A percentile compares a stretch with the other conserved stretches of the same genome.
Evolutionary conservation across 2,888 invertebrate species (phyloP).

Genomic region (Tipula confusa): DNA sequence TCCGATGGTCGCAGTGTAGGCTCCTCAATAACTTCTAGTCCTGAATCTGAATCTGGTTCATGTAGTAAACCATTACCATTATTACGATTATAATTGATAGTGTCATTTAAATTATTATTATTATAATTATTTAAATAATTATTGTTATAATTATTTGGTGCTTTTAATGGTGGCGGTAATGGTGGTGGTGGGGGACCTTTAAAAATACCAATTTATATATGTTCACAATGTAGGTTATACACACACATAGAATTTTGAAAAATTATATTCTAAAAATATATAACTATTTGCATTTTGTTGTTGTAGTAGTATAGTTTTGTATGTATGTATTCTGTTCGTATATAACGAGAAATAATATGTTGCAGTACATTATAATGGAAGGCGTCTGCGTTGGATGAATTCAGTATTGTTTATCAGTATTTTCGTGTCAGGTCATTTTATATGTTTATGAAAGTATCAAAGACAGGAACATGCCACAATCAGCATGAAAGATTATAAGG

Average conservation of each 20-base stretch:
- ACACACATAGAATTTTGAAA: background rate
- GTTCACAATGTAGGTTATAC: background rate
- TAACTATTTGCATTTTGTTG: background rate
- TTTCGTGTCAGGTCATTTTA: background rate
- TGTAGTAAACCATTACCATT: constrained; percentile 35
- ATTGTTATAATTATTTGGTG: constrained; percentile 42
- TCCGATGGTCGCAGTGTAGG: constrained; percentile 64
- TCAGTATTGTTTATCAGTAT: background rate
- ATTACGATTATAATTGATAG: constrained; percentile 26
- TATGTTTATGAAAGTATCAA: background rate
- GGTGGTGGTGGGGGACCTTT: constrained; percentile 66
- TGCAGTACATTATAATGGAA: background rate
- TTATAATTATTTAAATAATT: constrained; percentile 37
- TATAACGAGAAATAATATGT: background rate
- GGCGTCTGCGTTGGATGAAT: background rate
- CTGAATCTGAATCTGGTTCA: constrained; percentile 47
- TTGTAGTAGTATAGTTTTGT: background rate
- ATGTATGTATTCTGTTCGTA: background rate
- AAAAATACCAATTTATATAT: constrained; percentile 13
- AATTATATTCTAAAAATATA: background rate
- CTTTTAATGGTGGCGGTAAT: constrained; percentile 57
- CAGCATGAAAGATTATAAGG: background rate
- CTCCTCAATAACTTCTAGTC: constrained; percentile 61
- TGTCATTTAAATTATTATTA: constrained; percentile 34
- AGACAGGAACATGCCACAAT: background rate